Conservation (phyloP, 2,797 vertebrate species). For the Phataginus tricuspis region DNA sequence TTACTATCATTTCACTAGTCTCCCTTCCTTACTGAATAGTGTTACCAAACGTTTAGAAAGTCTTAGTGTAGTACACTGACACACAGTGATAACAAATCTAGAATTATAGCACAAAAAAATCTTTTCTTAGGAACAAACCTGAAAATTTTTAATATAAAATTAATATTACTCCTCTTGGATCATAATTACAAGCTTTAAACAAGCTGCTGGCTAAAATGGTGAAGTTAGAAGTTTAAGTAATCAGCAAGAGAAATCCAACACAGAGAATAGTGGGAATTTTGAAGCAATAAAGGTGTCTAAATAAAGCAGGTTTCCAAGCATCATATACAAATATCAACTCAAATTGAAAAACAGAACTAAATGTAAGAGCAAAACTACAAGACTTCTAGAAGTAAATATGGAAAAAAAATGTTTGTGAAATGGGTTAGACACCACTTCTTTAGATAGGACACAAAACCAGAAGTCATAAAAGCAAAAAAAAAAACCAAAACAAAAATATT, state of each 20-base stretch:
- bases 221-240: constrained; percentile 5
- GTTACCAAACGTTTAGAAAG: not conserved
- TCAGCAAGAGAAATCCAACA: not conserved
- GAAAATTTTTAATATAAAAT: not conserved
- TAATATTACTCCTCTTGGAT: not conserved
- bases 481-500: not conserved
- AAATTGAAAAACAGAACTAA: not conserved
- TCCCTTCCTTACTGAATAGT: not conserved
- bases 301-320: not conserved
- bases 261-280: not conserved
- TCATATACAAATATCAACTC: not conserved
- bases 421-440: not conserved
- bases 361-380: not conserved
- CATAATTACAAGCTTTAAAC: not conserved
- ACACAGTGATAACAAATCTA: not conserved
- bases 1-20: not conserved
- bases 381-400: not conserved
- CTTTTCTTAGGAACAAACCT: not conserved
- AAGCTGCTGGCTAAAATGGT: too few relatives aligned
- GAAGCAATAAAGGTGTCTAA: not conserved
- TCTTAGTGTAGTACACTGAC: not conserved
- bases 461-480: not conserved
- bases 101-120: not conserved
- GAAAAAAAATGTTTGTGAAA: not conserved
- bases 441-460: not conserved